phyloP scores from a whole-genome alignment of 2,113 vertebrate species.

The Chionodraco myersi region DNA sequence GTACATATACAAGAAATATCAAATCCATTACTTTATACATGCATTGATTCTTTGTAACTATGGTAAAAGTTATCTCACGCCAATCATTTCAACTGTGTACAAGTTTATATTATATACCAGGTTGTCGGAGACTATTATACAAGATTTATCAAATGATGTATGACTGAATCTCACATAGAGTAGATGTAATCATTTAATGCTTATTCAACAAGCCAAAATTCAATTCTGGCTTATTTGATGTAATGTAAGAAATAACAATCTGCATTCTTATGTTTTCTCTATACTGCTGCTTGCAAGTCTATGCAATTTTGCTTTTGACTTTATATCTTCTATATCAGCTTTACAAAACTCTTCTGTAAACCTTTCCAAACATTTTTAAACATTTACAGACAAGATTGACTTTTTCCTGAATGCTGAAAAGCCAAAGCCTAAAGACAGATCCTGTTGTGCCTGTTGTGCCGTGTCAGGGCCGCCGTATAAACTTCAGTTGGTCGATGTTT shows the following conservation, averaged over 20 bases:
- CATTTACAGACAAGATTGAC: slow-evolving; percentile 29
- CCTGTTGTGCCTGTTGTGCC: slow-evolving; percentile 47
- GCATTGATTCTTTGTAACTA: background rate
- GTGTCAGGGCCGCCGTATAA: slow-evolving; percentile 21
- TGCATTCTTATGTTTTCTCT: background rate
- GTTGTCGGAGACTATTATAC: background rate
- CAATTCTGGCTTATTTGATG: background rate
- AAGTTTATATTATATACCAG: slow-evolving; percentile 1
- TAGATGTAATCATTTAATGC: background rate
- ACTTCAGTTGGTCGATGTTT: background rate
- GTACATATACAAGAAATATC: slow-evolving; percentile 3
- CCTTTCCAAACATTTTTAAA: slow-evolving; percentile 1
- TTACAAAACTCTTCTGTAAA: background rate
- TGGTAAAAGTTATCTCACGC: background rate
- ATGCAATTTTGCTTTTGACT: slow-evolving; percentile 48
- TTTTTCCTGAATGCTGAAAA: slow-evolving; percentile 45
- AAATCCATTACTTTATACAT: background rate
- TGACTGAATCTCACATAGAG: background rate
- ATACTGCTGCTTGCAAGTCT: slow-evolving; percentile 45
- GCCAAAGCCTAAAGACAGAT: slow-evolving; percentile 54
- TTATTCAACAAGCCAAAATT: background rate
- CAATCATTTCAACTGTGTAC: slow-evolving; percentile 1
- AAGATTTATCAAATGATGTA: background rate
- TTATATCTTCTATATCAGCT: background rate
- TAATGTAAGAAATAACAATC: slow-evolving; percentile 1